phyloP scores from a whole-genome alignment of 2,888 invertebrate species.

The Dasypolia templi region DNA sequence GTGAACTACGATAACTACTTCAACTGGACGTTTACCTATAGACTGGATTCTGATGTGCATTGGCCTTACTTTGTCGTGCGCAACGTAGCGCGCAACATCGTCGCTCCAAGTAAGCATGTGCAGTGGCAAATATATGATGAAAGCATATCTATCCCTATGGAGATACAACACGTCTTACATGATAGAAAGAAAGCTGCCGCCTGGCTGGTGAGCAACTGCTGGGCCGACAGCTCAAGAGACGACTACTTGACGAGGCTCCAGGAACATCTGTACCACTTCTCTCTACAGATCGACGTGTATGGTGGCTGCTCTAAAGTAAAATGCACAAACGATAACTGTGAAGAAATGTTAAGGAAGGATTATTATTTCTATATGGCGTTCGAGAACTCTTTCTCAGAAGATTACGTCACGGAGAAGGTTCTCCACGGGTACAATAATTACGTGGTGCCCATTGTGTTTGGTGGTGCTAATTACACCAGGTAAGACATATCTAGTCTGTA shows the following conservation, averaged over 20 bases:
- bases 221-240: constrained; percentile 69
- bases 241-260: constrained; percentile 75
- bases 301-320: constrained; percentile 70
- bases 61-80: constrained; percentile 78
- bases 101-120: constrained; percentile 73
- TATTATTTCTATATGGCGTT: constrained; percentile 83
- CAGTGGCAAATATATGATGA: constrained; percentile 66
- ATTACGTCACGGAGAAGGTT: constrained; percentile 82
- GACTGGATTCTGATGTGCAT: constrained; percentile 78
- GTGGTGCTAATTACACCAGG: constrained; percentile 91
- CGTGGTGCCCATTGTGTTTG: constrained; percentile 92
- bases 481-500: constrained; percentile 56
- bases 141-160: constrained; percentile 49
- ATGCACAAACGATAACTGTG: constrained; percentile 70
- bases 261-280: constrained; percentile 75
- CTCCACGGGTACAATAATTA: constrained; percentile 88
- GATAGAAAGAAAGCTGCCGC: constrained; percentile 77
- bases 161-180: constrained; percentile 68
- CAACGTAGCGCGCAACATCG: constrained; percentile 66
- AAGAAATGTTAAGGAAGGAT: constrained; percentile 71
- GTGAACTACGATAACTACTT: constrained; percentile 76
- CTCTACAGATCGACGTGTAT: constrained; percentile 76
- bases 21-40: constrained; percentile 81
- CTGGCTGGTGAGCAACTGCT: constrained; percentile 77
- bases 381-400: constrained; percentile 78